Conservation (phyloP, 2,888 invertebrate species). For the Copidosoma aretas region DNA sequence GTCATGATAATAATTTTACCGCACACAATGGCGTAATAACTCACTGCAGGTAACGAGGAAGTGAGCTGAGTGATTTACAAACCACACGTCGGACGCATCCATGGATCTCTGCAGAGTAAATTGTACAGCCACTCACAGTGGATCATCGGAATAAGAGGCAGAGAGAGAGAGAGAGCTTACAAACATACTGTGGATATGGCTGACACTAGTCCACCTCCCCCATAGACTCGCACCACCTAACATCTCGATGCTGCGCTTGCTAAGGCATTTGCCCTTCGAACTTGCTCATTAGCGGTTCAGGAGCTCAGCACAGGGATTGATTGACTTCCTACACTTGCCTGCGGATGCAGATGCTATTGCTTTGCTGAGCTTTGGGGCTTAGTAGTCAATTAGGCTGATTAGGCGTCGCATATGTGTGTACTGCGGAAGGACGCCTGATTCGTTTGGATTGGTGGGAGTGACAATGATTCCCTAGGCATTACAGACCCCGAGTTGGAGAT, state of each 20-base stretch:
- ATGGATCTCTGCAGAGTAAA: no score
- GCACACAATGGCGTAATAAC: background rate
- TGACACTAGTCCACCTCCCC: background rate
- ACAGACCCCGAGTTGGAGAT: no score
- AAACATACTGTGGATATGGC: background rate
- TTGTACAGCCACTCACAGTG: no score
- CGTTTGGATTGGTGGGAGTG: no score
- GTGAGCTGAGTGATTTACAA: no score
- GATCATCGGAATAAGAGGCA: no score
- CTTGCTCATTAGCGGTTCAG: conserved; percentile 10
- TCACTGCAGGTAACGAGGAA: background rate
- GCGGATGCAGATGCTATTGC: background rate
- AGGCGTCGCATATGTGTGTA: background rate
- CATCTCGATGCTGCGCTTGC: background rate
- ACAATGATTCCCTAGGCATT: no score
- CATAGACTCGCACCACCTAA: background rate
- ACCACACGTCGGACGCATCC: no score
- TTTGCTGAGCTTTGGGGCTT: background rate
- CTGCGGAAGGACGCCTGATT: no score
- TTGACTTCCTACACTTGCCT: conserved; percentile 5
- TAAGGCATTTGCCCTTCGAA: conserved; percentile 17
- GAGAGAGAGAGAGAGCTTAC: no score
- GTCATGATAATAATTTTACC: no score
- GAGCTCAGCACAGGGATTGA: conserved; percentile 6
- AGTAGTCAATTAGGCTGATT: background rate